These are phyloP conservation scores for Odocoileus virginianus DNA, from an alignment of 2,113 vertebrate species.

Conservation along the genomic window DNA sequence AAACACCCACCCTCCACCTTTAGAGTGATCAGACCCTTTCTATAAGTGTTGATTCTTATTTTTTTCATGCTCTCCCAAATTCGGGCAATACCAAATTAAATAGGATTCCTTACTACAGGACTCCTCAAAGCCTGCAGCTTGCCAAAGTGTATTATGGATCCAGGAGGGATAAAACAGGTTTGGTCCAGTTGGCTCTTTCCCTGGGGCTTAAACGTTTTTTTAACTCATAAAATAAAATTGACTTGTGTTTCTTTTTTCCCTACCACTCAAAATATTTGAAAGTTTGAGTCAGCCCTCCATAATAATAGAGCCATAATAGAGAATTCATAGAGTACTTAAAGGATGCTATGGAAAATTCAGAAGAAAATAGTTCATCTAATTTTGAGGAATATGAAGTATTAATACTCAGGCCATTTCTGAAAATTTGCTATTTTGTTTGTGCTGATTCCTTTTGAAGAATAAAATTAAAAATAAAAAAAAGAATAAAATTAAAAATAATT, in stretches of 20 bases:
- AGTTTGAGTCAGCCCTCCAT: not conserved
- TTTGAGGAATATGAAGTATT: constrained; percentile 40
- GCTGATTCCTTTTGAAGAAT: not conserved
- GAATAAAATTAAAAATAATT: not conserved
- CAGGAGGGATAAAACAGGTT: not conserved
- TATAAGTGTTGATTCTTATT: not conserved
- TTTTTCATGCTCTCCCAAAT: not conserved
- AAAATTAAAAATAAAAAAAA: not conserved
- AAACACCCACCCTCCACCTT: not conserved
- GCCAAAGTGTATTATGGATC: not conserved
- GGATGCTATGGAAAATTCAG: not conserved
- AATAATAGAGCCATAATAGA: not conserved
- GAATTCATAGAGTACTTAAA: not conserved
- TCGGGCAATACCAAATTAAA: not conserved
- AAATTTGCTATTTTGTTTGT: not conserved
- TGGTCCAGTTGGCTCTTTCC: not conserved
- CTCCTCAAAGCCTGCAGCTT: not conserved
- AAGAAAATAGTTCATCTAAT: not conserved
- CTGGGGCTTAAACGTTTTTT: not conserved
- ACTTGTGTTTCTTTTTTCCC: not conserved
- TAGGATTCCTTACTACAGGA: not conserved
- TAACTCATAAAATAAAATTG: constrained; percentile 15
- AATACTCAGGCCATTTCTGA: not conserved
- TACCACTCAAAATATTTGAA: constrained; percentile 14
- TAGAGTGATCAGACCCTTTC: not conserved